Evolutionary conservation across 2,113 vertebrate genomes (phyloP).

Genomic region (Menidia beryllina): DNA sequence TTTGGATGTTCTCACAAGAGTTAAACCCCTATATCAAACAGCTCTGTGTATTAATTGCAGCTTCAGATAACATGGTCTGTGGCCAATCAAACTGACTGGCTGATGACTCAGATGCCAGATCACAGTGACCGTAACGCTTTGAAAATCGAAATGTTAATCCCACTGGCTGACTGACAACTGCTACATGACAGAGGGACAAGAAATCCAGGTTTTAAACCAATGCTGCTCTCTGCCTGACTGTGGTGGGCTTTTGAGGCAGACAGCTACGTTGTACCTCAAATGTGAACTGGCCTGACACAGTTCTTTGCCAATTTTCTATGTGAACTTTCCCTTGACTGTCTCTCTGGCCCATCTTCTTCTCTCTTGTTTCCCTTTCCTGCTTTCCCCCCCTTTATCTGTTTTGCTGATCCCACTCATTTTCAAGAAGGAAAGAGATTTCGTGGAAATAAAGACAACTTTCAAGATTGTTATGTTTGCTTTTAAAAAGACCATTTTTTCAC

Average conservation of each 20-base stretch:
- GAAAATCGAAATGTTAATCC: conserved; percentile 50
- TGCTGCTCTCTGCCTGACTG: conserved; percentile 31
- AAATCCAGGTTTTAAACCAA: conserved; percentile 46
- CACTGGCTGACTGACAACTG: conserved; percentile 42
- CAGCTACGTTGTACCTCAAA: conserved; percentile 37
- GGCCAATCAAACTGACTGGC: conserved; percentile 67
- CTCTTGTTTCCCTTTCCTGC: conserved; percentile 1
- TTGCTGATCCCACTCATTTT: conserved; percentile 32
- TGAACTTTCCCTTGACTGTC: not conserved
- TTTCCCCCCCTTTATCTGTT: conserved; percentile 5
- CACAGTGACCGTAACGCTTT: conserved; percentile 47
- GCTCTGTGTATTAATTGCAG: conserved; percentile 43
- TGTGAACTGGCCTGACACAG: conserved; percentile 42
- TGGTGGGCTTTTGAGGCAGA: conserved; percentile 41
- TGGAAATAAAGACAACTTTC: conserved; percentile 2
- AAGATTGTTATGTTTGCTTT: conserved; percentile 9
- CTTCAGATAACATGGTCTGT: conserved; percentile 43
- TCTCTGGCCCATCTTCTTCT: conserved; percentile 5
- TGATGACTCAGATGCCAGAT: conserved; percentile 69
- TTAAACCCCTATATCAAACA: not conserved
- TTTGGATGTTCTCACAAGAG: conserved; percentile 21
- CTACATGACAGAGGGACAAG: conserved; percentile 34
- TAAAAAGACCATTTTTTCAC: conserved; percentile 16
- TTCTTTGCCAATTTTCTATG: conserved; percentile 19
- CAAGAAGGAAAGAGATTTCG: conserved; percentile 31